Evolutionary conservation across 2,113 vertebrate species (phyloP), one percentile per base, ranked within the genome.

Genomic region (Epinephelus fuscoguttatus): DNA sequence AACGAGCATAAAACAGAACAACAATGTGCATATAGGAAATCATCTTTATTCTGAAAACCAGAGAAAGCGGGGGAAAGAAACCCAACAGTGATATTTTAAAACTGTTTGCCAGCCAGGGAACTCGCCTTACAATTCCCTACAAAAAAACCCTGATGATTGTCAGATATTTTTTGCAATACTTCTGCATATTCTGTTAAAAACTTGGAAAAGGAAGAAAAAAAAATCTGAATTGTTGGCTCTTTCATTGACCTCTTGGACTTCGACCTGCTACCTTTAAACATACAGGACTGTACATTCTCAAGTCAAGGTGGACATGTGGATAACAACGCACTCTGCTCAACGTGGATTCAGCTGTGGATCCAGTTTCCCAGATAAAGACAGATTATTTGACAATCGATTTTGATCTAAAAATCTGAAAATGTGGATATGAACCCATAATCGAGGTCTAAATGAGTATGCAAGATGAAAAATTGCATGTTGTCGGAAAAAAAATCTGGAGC

Each of bases 31-130:
- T 91, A 85, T 91, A 86, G 75, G 91, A 95, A 95, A 94, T 91
- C 70, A 85, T 86, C 72, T 95, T 95, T 94, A 94, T 92, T 94
- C 90, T 92, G 85, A 94, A 95, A 93, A 91, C 86, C 89, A 91
- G 90, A 92, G 81, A 88, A 90, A 89, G 82, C 78, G 25, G 84
- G 79, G 82, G 37, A 82, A 84, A 63, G 70, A 84, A 86, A 90
- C 62, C 79, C 71, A 87, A 91, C 81, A 84, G 83, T 89, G 75
- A 81, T 78, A 77, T 88, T 85, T 92, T 84, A 59, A 88, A 94
- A 91, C 85, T 61, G 75, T 88, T 82, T 88, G 71, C 79, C 88
- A 84, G 83, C 84, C 78, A 81, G 81, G 80, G 81, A 90, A 88
- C 87, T 78, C 69, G 6, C 71, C 74, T 86, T 68, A 23, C 21